These are phyloP conservation scores for Eupithecia vulgata DNA, from an alignment of 2,888 invertebrate species.

Conservation along the genomic window DNA sequence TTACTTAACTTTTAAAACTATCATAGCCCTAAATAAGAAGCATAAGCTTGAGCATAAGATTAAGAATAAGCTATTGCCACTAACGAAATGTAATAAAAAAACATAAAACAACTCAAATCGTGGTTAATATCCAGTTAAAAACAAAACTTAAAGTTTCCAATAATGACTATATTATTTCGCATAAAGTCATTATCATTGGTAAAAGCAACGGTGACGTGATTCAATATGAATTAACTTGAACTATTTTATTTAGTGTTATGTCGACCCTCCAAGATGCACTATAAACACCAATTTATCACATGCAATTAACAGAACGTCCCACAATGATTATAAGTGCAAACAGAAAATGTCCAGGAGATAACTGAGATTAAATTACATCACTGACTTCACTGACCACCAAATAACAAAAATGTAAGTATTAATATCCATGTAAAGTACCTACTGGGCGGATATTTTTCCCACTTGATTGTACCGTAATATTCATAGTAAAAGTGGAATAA, in stretches of 20 bases:
- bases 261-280: conserved; percentile 41
- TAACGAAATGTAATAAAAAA: too few relatives aligned
- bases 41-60: too few relatives aligned
- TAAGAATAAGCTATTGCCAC: too few relatives aligned
- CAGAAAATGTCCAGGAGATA: conserved; percentile 21
- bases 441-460: too few relatives aligned
- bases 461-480: too few relatives aligned
- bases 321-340: conserved; percentile 52
- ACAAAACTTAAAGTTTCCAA: background rate
- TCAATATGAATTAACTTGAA: conserved; percentile 23
- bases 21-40: background rate
- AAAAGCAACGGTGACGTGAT: conserved; percentile 32
- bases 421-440: too few relatives aligned
- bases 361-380: background rate
- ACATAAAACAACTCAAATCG: background rate
- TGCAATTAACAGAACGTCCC: conserved; percentile 42
- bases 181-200: background rate
- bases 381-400: background rate
- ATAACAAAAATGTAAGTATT: too few relatives aligned
- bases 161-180: background rate
- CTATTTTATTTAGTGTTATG: conserved; percentile 33
- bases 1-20: background rate
- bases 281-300: conserved; percentile 44
- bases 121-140: background rate
- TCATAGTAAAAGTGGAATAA: too few relatives aligned